Evolutionary conservation across 2,888 invertebrate species (phyloP), one percentile per base, ranked within the genome.

Genomic region (Ariolimax columbianus): DNA sequence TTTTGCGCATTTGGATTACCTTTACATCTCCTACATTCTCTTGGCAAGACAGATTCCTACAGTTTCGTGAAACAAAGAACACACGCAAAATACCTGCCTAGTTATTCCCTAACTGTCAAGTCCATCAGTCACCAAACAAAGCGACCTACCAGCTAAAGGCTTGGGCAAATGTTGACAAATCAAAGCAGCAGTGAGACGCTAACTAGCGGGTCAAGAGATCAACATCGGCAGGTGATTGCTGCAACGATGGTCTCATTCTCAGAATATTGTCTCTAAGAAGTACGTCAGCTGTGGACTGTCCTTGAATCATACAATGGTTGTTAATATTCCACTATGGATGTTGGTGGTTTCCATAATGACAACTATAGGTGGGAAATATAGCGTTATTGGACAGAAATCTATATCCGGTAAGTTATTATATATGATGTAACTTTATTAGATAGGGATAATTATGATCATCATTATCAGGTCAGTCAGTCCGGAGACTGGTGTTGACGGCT

Each of bases 121-220:
- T 40, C 33, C 7, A 72, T 19, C 33, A 55, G 59, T 36, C 38
- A 1, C 19, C 38, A 68, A 68, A 43, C 68, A n/a, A 68, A 66
- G 19, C 68, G 14, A 80, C 80, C 43, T 40, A 68, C 33, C 55
- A 6, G 59, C 19, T 59, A 77, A 77, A 38, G 17, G 0, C 0
- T 9, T 55, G 6, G 55, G 63, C 63, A 63, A 78, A 78, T 78
- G 38, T 63, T 78, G 38, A 40, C 77, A 26, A 40, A 63, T 36
- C 26, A 38, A 9, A 38, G 36, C 40, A 7, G 38, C 63, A 43
- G 55, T 7, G 19, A 6, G 26, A n/a, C 38, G 23, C 30, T 26
- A 77, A 43, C 77, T 36, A 17, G 55, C 30, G 30, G 55, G 23
- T 36, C 33, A 36, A 55, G 23, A 11, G 55, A 47, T 47, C 47